phyloP scores from a whole-genome alignment of 2,113 vertebrate genomes.

The Hippotragus niger region DNA sequence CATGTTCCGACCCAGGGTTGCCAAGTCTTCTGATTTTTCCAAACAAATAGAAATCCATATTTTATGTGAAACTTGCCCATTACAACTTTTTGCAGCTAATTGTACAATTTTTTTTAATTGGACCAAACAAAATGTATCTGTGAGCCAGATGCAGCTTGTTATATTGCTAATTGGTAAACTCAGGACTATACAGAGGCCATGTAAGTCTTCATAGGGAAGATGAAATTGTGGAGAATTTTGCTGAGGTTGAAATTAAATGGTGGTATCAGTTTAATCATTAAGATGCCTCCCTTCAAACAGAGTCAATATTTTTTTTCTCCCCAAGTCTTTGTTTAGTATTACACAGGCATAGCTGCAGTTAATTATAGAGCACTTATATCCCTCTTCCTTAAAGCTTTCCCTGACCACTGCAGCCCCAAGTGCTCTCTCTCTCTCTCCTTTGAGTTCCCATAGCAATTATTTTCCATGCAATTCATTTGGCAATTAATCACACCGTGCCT shows the following conservation, averaged over 20 bases:
- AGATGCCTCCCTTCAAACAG: constrained; percentile 24
- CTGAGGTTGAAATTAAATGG: constrained; percentile 25
- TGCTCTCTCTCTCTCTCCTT: constrained; percentile 9
- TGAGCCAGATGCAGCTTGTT: constrained; percentile 23
- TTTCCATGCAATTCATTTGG: constrained; percentile 56
- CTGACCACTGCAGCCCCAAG: constrained; percentile 40
- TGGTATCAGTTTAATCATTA: constrained; percentile 45
- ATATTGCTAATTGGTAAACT: constrained; percentile 26
- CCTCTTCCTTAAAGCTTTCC: constrained; percentile 43
- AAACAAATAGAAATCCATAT: constrained; percentile 21
- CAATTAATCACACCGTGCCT: constrained; percentile 57
- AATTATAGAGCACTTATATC: constrained; percentile 43
- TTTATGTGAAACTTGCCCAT: constrained; percentile 21
- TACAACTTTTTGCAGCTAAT: background rate
- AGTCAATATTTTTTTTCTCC: constrained; percentile 30
- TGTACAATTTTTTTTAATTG: constrained; percentile 3
- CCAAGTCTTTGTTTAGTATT: constrained; percentile 32
- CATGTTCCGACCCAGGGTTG: background rate
- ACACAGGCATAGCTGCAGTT: constrained; percentile 30
- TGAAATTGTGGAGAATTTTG: background rate
- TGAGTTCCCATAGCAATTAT: constrained; percentile 57
- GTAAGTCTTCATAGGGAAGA: constrained; percentile 17
- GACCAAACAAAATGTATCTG: constrained; percentile 15
- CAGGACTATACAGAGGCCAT: background rate
- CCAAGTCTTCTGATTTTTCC: background rate